Percentiles rank a stretch among this genome's conserved stretches.
Conservation (phyloP, 2,797 vertebrate species). For the Menidia menidia region DNA sequence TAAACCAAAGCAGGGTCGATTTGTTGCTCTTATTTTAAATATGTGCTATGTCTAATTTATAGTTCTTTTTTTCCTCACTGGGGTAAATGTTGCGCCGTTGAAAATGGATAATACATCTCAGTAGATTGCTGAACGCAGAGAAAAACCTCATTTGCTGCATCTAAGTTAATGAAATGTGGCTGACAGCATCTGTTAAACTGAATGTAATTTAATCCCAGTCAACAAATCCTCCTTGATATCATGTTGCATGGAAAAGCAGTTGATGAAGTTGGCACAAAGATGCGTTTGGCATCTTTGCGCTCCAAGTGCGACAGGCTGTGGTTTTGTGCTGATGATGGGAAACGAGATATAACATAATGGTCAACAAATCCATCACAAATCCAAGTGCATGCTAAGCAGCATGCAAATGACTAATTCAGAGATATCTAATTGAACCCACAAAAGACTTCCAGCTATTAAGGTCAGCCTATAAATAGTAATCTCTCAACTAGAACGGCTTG, state of each 20-base stretch:
- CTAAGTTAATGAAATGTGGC: slow-evolving; percentile 1
- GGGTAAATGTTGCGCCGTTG: background rate
- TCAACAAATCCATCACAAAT: slow-evolving; percentile 20
- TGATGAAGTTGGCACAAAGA: background rate
- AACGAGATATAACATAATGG: slow-evolving; percentile 26
- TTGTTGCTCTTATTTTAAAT: background rate
- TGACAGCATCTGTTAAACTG: slow-evolving; percentile 47
- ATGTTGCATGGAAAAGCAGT: slow-evolving; percentile 40
- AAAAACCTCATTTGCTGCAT: slow-evolving; percentile 3
- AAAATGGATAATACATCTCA: slow-evolving; percentile 2
- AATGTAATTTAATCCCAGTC: slow-evolving; percentile 46
- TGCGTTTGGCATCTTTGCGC: slow-evolving; percentile 4
- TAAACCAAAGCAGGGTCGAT: background rate
- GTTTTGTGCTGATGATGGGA: slow-evolving; percentile 28
- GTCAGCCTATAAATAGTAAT: slow-evolving; percentile 66
- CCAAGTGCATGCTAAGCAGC: slow-evolving; percentile 3
- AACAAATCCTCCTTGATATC: slow-evolving; percentile 42
- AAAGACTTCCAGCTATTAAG: slow-evolving; percentile 61
- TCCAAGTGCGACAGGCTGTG: slow-evolving; percentile 8
- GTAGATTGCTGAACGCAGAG: background rate
- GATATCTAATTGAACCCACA: slow-evolving; percentile 40
- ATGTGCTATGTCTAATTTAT: background rate
- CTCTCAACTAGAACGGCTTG: slow-evolving; percentile 33
- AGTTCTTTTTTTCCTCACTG: background rate
- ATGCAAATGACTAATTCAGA: slow-evolving; percentile 38